Base-by-base conservation (phyloP, 2,888 invertebrate genomes). In the Dicranocentrus wangi region DNA sequence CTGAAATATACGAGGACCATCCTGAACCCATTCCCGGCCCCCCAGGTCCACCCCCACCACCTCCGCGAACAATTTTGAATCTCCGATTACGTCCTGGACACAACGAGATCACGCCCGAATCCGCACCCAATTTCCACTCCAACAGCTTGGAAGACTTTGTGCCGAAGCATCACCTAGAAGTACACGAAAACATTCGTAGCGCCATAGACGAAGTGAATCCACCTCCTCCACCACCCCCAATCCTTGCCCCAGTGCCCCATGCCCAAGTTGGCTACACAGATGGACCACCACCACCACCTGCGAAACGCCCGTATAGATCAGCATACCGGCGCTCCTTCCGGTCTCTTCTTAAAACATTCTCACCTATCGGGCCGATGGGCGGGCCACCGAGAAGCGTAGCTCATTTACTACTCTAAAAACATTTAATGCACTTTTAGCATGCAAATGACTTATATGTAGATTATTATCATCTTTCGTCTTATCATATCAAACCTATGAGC, bases 291-390 rank as follows among this genome's bases (percentile, higher is more conserved):
- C 10, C 42, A 7, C 55, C 43, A 19, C 66, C 79, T n/a, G 53
- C 61, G 13, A 80, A 69, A 39, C 60, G 80, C 19, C 80, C 60
- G 10, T 80, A 80, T 43, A 72, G 80, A 27, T 73, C 80, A 1
- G 80, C 80, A 15, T 73, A 72, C 28, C 28, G 69, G 2, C 60
- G 58, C 1, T 80, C 80, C 15, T 80, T 80, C 42, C 66, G 73
- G 17, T 80, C 80, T 15, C 73, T 80, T 61, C 25, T 80, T 2
- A 80, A 80, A 73, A 51, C 80, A 47, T 80, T 73, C 32, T 73
- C 73, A 0, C 80, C 80, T 21, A 66, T 80, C 28, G 65, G 78
- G 2, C 39, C 65, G 28, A 58, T 47, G 21, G 47, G 42, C n/a
- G 51, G 51, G 8, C 27, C 55, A 21, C 77, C 77, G 5, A 79